phyloP scores from a whole-genome alignment of 2,797 vertebrate species.

The Clarias fuscus region DNA sequence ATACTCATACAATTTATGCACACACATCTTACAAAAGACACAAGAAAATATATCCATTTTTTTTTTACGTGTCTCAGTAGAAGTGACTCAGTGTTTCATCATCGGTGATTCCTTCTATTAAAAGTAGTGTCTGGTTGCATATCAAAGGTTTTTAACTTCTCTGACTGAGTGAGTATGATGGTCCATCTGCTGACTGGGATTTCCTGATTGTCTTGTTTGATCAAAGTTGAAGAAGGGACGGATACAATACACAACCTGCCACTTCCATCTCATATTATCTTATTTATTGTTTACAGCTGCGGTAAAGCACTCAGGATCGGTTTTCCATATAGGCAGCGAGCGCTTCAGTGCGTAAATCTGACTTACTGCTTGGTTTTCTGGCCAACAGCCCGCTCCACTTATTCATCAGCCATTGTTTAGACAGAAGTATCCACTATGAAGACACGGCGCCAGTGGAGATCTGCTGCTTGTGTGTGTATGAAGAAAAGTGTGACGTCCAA shows the following conservation, averaged over 20 bases:
- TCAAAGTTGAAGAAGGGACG: neutral
- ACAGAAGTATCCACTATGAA: constrained; percentile 23
- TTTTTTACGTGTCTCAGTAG: too few species aligned
- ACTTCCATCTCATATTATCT: neutral
- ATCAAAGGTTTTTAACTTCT: neutral
- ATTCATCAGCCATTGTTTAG: constrained; percentile 26
- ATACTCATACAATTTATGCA: neutral
- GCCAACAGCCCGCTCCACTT: neutral
- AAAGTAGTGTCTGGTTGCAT: neutral
- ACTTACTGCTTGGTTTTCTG: constrained; percentile 10
- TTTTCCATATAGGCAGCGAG: constrained; percentile 1
- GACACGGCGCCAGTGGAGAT: constrained; percentile 14
- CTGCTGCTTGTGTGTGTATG: constrained; percentile 1
- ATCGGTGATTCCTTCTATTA: neutral
- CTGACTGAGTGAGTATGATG: neutral
- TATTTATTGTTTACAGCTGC: neutral
- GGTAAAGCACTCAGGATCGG: neutral
- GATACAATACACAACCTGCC: neutral
- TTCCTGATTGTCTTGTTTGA: neutral
- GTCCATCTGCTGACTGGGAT: constrained; percentile 9
- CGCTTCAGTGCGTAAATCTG: neutral
- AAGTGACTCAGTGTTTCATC: too few species aligned
- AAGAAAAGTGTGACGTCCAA: constrained; percentile 7
- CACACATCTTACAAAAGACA: neutral
- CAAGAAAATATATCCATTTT: neutral